A percentile compares a stretch with the other conserved stretches of the same genome.
Conservation (phyloP, 1,140 invertebrate genomes). For the Pogonomyrmex barbatus region DNA sequence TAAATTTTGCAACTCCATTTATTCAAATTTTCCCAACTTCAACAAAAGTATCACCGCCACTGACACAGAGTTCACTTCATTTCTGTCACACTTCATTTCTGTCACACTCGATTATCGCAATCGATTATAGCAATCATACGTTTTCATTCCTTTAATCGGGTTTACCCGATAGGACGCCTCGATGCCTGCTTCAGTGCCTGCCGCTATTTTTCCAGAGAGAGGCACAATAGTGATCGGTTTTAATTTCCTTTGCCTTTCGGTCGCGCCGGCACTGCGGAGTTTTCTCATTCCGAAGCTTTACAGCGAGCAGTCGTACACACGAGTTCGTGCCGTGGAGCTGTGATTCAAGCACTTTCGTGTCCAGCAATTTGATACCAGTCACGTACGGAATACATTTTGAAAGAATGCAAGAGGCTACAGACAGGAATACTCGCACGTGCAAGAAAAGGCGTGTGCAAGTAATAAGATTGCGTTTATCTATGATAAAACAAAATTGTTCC, state of each 20-base stretch:
- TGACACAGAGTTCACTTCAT: not conserved
- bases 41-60: not conserved
- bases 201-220: slow-evolving; percentile 25
- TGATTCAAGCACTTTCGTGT: slow-evolving; percentile 79
- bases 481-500: slow-evolving; percentile 44
- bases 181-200: not conserved
- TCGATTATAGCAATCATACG: not conserved
- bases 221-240: slow-evolving; percentile 69
- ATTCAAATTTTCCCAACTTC: not conserved
- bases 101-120: slow-evolving; percentile 24
- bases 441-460: slow-evolving; percentile 39
- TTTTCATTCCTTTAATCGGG: not conserved
- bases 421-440: slow-evolving; percentile 61
- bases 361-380: slow-evolving; percentile 79
- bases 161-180: not conserved
- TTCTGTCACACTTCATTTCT: not conserved
- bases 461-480: slow-evolving; percentile 52
- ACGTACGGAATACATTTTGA: slow-evolving; percentile 79
- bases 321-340: slow-evolving; percentile 72
- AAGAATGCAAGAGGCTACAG: slow-evolving; percentile 67
- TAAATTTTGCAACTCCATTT: slow-evolving; percentile 42
- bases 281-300: slow-evolving; percentile 65
- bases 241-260: slow-evolving; percentile 67
- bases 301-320: slow-evolving; percentile 69
- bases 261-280: slow-evolving; percentile 17